Evolutionary conservation across 1,140 invertebrate genomes (phyloP).

Genomic region (Drosophila novamexicana): DNA sequence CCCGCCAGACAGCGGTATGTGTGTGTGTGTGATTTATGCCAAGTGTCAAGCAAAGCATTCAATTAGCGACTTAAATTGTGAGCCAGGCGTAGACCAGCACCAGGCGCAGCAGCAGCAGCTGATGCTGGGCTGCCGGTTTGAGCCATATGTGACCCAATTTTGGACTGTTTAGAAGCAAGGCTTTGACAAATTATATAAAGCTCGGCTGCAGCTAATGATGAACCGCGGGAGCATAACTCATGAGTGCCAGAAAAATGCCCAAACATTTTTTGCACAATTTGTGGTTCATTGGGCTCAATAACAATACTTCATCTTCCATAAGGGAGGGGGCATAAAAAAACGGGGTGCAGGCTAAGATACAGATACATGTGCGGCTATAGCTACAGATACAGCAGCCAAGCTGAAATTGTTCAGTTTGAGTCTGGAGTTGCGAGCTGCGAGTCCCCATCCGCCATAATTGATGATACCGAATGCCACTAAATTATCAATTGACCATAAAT

Average conservation of each 20-base stretch:
- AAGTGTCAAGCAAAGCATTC: slow-evolving; percentile 83
- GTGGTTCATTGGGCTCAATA: slow-evolving; percentile 82
- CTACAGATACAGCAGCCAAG: slow-evolving; percentile 8
- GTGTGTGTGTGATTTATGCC: slow-evolving; percentile 70
- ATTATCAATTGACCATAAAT: slow-evolving; percentile 85
- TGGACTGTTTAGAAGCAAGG: neutral
- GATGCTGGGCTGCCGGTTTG: neutral
- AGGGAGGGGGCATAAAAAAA: slow-evolving; percentile 10
- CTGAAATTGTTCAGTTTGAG: slow-evolving; percentile 13
- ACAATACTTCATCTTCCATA: slow-evolving; percentile 81
- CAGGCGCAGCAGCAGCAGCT: neutral
- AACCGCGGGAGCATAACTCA: slow-evolving; percentile 70
- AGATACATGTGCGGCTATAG: slow-evolving; percentile 4
- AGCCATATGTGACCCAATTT: slow-evolving; percentile 41
- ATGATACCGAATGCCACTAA: slow-evolving; percentile 84
- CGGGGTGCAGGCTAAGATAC: neutral
- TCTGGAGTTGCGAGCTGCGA: slow-evolving; percentile 1
- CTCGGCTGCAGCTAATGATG: slow-evolving; percentile 48
- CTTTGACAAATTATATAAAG: slow-evolving; percentile 43
- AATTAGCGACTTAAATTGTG: slow-evolving; percentile 84
- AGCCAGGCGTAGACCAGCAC: slow-evolving; percentile 37
- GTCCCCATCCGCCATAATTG: slow-evolving; percentile 67
- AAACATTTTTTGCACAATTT: slow-evolving; percentile 84
- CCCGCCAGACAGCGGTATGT: neutral
- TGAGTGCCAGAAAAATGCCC: slow-evolving; percentile 61